These are phyloP conservation scores for Falco concolor DNA, from an alignment of 2,797 vertebrate genomes.

Conservation along the genomic window DNA sequence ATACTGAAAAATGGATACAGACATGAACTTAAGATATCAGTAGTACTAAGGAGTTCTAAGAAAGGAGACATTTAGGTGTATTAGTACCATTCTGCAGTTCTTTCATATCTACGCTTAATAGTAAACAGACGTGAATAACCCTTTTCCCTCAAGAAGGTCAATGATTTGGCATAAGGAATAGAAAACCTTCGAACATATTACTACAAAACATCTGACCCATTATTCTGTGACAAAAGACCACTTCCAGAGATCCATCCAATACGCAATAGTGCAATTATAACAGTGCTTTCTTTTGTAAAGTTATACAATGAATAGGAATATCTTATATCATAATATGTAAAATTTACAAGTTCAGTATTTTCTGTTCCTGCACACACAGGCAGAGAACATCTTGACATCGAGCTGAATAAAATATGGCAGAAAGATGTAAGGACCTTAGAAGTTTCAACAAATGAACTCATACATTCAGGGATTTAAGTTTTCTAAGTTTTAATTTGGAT, in stretches of 20 bases:
- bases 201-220: neutral
- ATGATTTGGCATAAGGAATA: neutral
- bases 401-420: neutral
- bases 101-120: neutral
- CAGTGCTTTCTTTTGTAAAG: neutral
- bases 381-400: neutral
- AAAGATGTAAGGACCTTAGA: neutral
- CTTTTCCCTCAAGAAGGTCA: neutral
- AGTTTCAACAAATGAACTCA: neutral
- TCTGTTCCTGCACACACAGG: neutral
- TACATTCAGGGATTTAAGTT: neutral
- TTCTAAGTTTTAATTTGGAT: neutral
- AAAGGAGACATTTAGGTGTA: neutral
- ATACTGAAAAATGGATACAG: neutral
- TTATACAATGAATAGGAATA: neutral
- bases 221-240: neutral
- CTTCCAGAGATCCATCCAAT: neutral
- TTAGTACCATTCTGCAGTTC: neutral
- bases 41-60: neutral
- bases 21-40: neutral
- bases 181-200: neutral
- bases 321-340: neutral
- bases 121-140: neutral
- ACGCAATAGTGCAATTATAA: neutral
- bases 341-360: neutral